Conservation (phyloP, 2,888 invertebrate genomes). For the Fragum whitleyi region DNA sequence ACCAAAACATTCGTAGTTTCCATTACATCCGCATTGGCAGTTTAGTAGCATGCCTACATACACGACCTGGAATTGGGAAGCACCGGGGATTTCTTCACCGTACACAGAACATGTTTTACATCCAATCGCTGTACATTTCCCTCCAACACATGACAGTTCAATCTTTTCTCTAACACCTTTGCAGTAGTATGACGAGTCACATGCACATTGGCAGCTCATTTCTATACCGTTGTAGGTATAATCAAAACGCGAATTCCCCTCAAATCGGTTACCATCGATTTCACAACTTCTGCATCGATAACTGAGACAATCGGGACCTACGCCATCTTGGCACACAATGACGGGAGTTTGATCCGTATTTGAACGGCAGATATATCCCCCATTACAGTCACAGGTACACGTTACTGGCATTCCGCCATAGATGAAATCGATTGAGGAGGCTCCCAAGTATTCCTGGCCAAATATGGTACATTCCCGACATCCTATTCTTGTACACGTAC, state of each 20-base stretch:
- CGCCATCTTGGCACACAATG: conserved; percentile 44
- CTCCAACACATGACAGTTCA: conserved; percentile 36
- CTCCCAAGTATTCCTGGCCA: conserved; percentile 51
- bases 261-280: conserved; percentile 34
- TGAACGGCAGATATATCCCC: conserved; percentile 48
- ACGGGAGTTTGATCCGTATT: conserved; percentile 26
- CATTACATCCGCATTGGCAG: conserved; percentile 60
- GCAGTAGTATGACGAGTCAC: conserved; percentile 25
- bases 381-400: conserved; percentile 59
- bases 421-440: conserved; percentile 50
- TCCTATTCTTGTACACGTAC: conserved; percentile 48
- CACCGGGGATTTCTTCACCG: conserved; percentile 46
- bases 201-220: conserved; percentile 29
- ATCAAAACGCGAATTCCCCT: conserved; percentile 30
- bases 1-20: conserved; percentile 51
- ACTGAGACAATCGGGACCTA: conserved; percentile 49
- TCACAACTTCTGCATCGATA: conserved; percentile 43
- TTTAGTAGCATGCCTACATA: conserved; percentile 39
- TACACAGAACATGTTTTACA: conserved; percentile 54
- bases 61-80: conserved; percentile 48
- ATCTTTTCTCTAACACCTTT: conserved; percentile 27
- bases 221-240: conserved; percentile 44
- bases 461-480: conserved; percentile 58
- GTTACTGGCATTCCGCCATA: conserved; percentile 37
- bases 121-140: conserved; percentile 45